Evolutionary conservation across 2,113 vertebrate genomes (phyloP).

Genomic region (Nesogale talazaci): DNA sequence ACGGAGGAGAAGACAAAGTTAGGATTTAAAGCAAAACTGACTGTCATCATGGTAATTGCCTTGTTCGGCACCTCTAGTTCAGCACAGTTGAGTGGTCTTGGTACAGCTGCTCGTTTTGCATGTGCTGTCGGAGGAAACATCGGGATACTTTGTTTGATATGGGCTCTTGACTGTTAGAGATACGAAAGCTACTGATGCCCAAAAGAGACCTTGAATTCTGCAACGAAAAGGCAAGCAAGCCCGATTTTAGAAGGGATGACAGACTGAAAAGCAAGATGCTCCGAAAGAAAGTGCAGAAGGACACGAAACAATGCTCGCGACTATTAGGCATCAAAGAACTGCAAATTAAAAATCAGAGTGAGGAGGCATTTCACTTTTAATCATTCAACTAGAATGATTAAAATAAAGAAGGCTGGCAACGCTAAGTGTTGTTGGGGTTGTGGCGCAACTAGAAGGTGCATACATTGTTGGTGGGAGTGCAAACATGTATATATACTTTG

Average conservation of each 20-base stretch:
- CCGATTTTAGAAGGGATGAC: neutral
- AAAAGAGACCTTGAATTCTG: conserved; percentile 43
- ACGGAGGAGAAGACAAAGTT: neutral
- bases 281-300: conserved; percentile 12
- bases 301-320: neutral
- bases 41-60: neutral
- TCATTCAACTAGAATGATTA: neutral
- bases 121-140: conserved; percentile 30
- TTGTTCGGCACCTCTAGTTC: too few species aligned
- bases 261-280: neutral
- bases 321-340: conserved; percentile 33
- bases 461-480: neutral
- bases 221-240: neutral
- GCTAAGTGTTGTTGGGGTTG: neutral
- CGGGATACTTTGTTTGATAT: conserved; percentile 42
- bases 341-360: conserved; percentile 12
- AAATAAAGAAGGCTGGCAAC: neutral
- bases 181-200: conserved; percentile 23
- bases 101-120: neutral
- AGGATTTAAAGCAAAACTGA: neutral
- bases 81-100: neutral
- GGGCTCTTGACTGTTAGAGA: conserved; percentile 17
- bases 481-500: neutral
- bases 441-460: neutral
- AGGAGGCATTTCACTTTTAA: neutral